These are phyloP conservation scores for Actenoides hombroni DNA, from an alignment of 2,113 vertebrate genomes.

Conservation along the genomic window DNA sequence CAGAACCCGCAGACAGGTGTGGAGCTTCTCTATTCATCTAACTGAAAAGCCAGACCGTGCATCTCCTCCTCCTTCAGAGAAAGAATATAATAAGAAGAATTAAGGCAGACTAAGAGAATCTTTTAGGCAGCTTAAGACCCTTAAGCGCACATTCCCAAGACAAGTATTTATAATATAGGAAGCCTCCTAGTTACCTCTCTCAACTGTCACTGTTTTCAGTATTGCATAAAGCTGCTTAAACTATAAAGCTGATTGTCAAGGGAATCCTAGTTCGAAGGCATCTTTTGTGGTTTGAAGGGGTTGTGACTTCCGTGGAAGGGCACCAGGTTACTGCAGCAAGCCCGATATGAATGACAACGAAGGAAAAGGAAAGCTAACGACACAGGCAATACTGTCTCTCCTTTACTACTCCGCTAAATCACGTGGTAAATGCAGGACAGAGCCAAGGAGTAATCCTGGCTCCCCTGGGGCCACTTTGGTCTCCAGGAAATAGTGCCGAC, in stretches of 20 bases:
- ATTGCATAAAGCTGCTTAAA: slow-evolving; percentile 51
- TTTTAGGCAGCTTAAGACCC: slow-evolving; percentile 23
- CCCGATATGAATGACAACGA: background rate
- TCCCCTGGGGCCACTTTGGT: background rate
- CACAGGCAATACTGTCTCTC: background rate
- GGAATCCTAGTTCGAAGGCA: slow-evolving; percentile 13
- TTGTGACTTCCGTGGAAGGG: background rate
- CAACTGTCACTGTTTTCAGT: slow-evolving; percentile 9
- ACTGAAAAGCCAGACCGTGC: background rate
- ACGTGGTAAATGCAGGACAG: rapidly evolving
- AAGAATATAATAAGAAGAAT: slow-evolving; percentile 29
- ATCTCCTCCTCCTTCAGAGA: background rate
- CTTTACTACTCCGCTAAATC: background rate
- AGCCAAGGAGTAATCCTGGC: background rate
- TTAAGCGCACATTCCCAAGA: slow-evolving; percentile 33
- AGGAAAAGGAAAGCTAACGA: background rate
- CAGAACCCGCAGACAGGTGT: background rate
- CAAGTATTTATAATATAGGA: slow-evolving; percentile 25
- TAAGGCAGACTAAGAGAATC: slow-evolving; percentile 4
- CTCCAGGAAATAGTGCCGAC: background rate
- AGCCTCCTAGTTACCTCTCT: slow-evolving; percentile 39
- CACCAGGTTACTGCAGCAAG: background rate
- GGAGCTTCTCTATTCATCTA: background rate
- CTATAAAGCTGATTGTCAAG: slow-evolving; percentile 47
- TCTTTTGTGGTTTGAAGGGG: slow-evolving; percentile 4